phyloP scores from a whole-genome alignment of 1,140 invertebrate genomes.

The Drosophila ananassae region DNA sequence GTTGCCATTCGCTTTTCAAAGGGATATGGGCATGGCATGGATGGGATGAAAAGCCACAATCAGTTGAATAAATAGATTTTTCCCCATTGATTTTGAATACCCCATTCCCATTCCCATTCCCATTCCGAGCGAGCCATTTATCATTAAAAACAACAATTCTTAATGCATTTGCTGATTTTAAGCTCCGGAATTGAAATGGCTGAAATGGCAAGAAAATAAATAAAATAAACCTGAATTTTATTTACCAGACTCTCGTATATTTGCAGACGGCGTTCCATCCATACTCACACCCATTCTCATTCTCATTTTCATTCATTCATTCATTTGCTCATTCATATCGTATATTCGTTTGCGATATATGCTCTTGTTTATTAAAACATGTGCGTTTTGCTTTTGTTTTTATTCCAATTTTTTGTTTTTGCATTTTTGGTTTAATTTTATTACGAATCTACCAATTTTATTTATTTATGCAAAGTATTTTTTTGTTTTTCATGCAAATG shows the following conservation, averaged over 20 bases:
- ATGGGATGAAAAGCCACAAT: conserved; percentile 31
- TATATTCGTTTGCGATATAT: conserved; percentile 47
- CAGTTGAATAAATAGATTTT: conserved; percentile 41
- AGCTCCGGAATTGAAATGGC: conserved; percentile 9
- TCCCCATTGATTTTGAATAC: conserved; percentile 22
- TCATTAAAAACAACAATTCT: conserved; percentile 37
- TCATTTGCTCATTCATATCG: conserved; percentile 72
- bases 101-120: neutral
- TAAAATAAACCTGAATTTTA: conserved; percentile 34
- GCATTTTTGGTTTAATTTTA: conserved; percentile 11
- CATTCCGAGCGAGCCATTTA: conserved; percentile 26
- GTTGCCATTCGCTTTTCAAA: conserved; percentile 13
- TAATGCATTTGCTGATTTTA: conserved; percentile 40
- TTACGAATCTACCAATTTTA: conserved; percentile 40
- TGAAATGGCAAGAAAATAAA: conserved; percentile 37
- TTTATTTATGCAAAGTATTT: conserved; percentile 65
- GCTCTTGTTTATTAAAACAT: conserved; percentile 57
- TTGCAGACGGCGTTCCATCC: conserved; percentile 21
- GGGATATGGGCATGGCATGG: neutral
- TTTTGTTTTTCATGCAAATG: conserved; percentile 47
- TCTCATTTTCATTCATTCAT: conserved; percentile 63
- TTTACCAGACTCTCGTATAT: conserved; percentile 16
- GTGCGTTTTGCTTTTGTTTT: conserved; percentile 33
- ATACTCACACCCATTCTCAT: conserved; percentile 15
- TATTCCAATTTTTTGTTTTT: conserved; percentile 3